Percentiles rank a stretch among this genome's conserved stretches.
Evolutionary conservation across 2,888 invertebrate species (phyloP).

Genomic region (Temnothorax rugatulus): DNA sequence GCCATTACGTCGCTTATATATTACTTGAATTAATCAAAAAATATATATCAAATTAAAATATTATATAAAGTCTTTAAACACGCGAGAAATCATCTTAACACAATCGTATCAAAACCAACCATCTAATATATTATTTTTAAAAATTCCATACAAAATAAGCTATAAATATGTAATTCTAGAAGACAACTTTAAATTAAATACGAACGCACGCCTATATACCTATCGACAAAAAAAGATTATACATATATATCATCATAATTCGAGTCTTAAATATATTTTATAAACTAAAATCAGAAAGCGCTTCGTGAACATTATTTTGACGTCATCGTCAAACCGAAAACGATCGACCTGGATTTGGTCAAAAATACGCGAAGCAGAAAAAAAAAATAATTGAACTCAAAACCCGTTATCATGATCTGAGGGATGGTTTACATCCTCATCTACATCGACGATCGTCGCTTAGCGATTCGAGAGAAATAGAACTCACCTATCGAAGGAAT

Average conservation of each 20-base stretch:
- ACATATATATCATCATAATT: neutral
- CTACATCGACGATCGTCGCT: neutral
- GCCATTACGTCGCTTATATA: neutral
- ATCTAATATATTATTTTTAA: neutral
- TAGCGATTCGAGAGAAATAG: neutral
- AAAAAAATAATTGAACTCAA: slow-evolving; percentile 15
- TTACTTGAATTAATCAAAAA: neutral
- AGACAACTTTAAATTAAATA: neutral
- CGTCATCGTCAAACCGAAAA: neutral
- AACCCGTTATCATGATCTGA: neutral
- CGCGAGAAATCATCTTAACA: neutral
- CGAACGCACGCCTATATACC: neutral
- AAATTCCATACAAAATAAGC: neutral
- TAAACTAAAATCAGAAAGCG: neutral
- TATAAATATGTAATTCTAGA: neutral
- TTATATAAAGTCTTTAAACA: neutral
- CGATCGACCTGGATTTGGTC: neutral
- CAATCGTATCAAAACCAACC: neutral
- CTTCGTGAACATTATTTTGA: neutral
- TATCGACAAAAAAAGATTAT: neutral
- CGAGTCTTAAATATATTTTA: neutral
- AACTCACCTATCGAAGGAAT: slow-evolving; percentile 75
- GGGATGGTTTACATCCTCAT: neutral
- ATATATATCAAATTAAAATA: neutral
- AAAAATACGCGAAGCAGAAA: neutral